phyloP scores from a whole-genome alignment of 2,113 vertebrate genomes.

The Sula dactylatra region DNA sequence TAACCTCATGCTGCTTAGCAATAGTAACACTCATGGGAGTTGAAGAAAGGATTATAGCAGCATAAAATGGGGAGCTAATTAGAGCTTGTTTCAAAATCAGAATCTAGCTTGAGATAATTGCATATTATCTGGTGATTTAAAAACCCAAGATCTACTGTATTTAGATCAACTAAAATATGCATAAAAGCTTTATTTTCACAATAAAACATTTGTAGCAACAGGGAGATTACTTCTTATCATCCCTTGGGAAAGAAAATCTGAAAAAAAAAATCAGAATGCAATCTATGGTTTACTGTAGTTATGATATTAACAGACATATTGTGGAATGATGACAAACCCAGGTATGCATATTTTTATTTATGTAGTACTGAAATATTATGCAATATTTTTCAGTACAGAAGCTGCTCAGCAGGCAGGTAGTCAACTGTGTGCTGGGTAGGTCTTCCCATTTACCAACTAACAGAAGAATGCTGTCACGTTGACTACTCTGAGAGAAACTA shows the following conservation, averaged over 20 bases:
- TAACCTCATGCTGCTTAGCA: conserved; percentile 64
- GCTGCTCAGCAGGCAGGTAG: neutral
- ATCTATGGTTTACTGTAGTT: neutral
- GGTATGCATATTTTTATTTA: neutral
- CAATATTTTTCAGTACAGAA: neutral
- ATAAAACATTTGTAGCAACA: conserved; percentile 47
- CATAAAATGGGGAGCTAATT: conserved; percentile 62
- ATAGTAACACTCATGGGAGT: conserved; percentile 54
- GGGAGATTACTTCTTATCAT: conserved; percentile 61
- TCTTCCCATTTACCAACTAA: neutral
- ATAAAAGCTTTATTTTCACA: conserved; percentile 61
- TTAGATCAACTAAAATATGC: conserved; percentile 66
- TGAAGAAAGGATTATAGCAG: conserved; percentile 61
- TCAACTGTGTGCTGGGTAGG: neutral
- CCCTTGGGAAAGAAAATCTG: conserved; percentile 22
- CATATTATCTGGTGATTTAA: conserved; percentile 44
- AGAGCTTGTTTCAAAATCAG: conserved; percentile 59
- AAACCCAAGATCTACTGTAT: conserved; percentile 62
- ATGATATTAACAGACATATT: neutral
- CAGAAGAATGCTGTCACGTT: neutral
- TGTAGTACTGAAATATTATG: neutral
- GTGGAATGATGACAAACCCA: neutral
- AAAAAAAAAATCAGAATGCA: neutral
- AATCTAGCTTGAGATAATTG: conserved; percentile 52
- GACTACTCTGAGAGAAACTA: neutral